Percentiles rank a stretch among this genome's conserved stretches.
Conservation (phyloP, 2,797 vertebrate species). For the Spheniscus humboldti region DNA sequence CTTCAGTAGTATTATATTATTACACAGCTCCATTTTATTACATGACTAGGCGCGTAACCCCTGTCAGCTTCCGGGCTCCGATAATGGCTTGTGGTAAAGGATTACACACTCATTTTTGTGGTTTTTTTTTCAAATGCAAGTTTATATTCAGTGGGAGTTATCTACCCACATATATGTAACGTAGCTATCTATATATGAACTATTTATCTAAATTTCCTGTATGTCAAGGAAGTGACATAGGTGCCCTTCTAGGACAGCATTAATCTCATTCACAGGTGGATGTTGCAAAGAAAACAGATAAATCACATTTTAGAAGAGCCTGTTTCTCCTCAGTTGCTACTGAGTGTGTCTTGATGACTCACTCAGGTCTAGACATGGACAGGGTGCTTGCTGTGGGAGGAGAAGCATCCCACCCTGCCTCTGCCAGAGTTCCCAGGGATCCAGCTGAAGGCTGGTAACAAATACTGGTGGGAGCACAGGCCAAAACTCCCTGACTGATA, state of each 20-base stretch:
- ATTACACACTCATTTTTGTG: background rate
- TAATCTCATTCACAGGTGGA: background rate
- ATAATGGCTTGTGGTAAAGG: background rate
- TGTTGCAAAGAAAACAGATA: background rate
- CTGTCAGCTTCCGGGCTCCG: background rate
- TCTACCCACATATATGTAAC: background rate
- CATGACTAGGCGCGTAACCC: background rate
- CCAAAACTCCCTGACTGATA: background rate
- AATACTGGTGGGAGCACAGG: background rate
- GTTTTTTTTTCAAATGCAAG: background rate
- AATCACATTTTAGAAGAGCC: background rate
- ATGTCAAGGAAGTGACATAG: background rate
- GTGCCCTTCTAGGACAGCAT: background rate
- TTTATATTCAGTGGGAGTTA: background rate
- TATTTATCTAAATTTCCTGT: background rate
- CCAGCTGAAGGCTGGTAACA: background rate
- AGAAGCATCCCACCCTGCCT: background rate
- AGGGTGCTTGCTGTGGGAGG: rapidly evolving
- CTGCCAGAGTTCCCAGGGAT: background rate
- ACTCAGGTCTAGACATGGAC: background rate
- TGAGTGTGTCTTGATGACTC: background rate
- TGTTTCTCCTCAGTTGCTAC: background rate
- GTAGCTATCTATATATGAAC: background rate
- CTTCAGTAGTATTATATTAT: background rate
- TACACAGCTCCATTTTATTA: background rate